Percentiles rank a stretch among this genome's conserved stretches.
Evolutionary conservation across 1,140 invertebrate species (phyloP).

Genomic region (Drosophila quadrilineata): DNA sequence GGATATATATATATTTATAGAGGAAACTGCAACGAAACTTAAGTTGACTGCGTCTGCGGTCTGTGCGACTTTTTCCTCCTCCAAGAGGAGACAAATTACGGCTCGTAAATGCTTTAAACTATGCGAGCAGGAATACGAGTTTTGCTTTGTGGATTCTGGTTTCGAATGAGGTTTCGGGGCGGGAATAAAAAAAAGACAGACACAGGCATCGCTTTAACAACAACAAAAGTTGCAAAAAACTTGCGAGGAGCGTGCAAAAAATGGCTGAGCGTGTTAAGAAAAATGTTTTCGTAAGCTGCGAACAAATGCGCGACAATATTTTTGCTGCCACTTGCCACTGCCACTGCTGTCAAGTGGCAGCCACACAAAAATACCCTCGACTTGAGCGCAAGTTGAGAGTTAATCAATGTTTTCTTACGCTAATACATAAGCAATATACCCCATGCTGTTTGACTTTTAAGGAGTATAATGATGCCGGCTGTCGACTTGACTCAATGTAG

Average conservation of each 20-base stretch:
- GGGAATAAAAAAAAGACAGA: slow-evolving; percentile 45
- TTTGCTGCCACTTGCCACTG: slow-evolving; percentile 42
- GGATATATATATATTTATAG: slow-evolving; percentile 7
- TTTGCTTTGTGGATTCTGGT: slow-evolving; percentile 58
- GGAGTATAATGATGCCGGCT: slow-evolving; percentile 31
- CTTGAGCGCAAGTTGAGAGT: no score
- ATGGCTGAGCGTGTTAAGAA: slow-evolving; percentile 73
- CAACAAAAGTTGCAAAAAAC: slow-evolving; percentile 64
- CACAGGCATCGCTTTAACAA: slow-evolving; percentile 39
- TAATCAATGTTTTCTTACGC: background rate
- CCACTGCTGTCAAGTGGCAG: slow-evolving; percentile 4
- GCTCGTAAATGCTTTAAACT: slow-evolving; percentile 78
- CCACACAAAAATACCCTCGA: background rate
- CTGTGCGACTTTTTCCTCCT: slow-evolving; percentile 53
- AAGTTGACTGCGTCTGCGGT: slow-evolving; percentile 69
- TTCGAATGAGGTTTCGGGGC: slow-evolving; percentile 70
- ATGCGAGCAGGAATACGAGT: no score
- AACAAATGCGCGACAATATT: slow-evolving; percentile 79
- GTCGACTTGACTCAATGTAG: slow-evolving; percentile 24
- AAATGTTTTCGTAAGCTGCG: slow-evolving; percentile 77
- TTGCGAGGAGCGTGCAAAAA: slow-evolving; percentile 63
- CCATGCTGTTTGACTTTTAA: background rate
- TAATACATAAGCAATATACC: background rate
- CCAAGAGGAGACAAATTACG: slow-evolving; percentile 64
- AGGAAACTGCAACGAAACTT: slow-evolving; percentile 49